Percentiles rank a stretch among this genome's conserved stretches.
phyloP scores from a whole-genome alignment of 2,888 invertebrate genomes.

The Fragum fragum region DNA sequence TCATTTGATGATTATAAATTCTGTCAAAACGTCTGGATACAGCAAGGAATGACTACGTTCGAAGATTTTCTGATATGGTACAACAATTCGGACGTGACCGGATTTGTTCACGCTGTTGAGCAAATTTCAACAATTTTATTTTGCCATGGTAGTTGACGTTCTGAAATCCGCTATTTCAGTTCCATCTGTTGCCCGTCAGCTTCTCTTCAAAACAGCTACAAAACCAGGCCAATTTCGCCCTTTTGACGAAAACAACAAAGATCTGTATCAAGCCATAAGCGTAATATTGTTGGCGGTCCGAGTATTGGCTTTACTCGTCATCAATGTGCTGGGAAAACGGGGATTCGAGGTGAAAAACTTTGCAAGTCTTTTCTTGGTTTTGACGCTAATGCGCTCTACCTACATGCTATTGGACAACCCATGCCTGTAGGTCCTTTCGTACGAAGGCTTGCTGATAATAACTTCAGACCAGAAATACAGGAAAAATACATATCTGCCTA shows the following conservation, averaged over 20 bases:
- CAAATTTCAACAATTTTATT: conserved; percentile 60
- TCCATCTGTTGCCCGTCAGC: conserved; percentile 53
- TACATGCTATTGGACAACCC: conserved; percentile 49
- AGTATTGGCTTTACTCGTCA: too few species aligned
- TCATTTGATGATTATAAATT: too few species aligned
- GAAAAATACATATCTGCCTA: conserved; percentile 50
- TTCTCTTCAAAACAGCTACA: conserved; percentile 26
- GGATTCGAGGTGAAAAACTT: conserved; percentile 35
- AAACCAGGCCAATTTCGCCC: conserved; percentile 50
- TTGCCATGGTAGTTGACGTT: conserved; percentile 60
- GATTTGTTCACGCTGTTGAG: conserved; percentile 64
- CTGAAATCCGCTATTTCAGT: conserved; percentile 65
- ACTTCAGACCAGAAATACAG: conserved; percentile 49
- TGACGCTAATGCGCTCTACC: conserved; percentile 64
- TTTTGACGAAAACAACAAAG: conserved; percentile 48
- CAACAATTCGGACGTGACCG: conserved; percentile 59
- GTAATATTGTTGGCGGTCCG: too few species aligned
- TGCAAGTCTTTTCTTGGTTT: conserved; percentile 49
- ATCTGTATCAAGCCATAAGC: conserved; percentile 59
- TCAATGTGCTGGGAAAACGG: too few species aligned
- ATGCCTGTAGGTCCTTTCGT: conserved; percentile 61
- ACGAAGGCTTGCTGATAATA: conserved; percentile 38
- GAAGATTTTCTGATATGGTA: too few species aligned
- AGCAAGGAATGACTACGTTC: too few species aligned
- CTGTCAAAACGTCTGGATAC: too few species aligned